Conservation (phyloP, 2,888 invertebrate genomes). For the Sphecodes monilicornis region DNA sequence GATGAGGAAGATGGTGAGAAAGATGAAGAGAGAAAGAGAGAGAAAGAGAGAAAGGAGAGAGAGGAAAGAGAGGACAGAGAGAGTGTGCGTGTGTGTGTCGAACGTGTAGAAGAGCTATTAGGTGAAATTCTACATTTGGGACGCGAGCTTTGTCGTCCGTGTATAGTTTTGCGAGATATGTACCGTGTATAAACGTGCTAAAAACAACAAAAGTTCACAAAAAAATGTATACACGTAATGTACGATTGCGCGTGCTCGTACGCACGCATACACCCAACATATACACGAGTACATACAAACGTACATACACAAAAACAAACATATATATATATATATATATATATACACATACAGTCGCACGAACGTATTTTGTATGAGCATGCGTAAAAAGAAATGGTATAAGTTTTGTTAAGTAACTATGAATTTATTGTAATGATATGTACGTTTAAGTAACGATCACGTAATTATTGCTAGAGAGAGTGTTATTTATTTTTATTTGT, state of each 20-base stretch:
- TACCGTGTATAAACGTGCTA: conserved; percentile 35
- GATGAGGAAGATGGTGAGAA: not conserved
- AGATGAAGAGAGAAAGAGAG: not conserved
- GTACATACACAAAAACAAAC: conserved; percentile 24
- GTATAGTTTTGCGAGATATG: conserved; percentile 47
- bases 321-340: conserved; percentile 35
- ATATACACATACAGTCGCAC: conserved; percentile 59
- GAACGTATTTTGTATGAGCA: conserved; percentile 78
- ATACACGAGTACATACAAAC: conserved; percentile 40
- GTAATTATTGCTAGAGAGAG: conserved; percentile 84
- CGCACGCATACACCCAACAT: conserved; percentile 22
- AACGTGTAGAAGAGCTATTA: not conserved
- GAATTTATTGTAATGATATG: conserved; percentile 78
- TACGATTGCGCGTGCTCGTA: conserved; percentile 21
- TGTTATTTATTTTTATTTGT: conserved; percentile 85
- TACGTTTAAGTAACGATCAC: conserved; percentile 80
- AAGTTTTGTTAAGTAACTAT: conserved; percentile 81
- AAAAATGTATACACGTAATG: conserved; percentile 15
- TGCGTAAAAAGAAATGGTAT: conserved; percentile 69
- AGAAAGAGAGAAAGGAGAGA: not conserved
- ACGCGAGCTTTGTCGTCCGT: conserved; percentile 38
- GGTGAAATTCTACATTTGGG: conserved; percentile 33
- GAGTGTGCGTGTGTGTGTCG: not conserved
- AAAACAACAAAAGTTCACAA: conserved; percentile 18
- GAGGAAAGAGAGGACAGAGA: not conserved